These are phyloP conservation scores for Lordiphosa stackelbergi DNA, from an alignment of 1,140 invertebrate species.

Conservation along the genomic window DNA sequence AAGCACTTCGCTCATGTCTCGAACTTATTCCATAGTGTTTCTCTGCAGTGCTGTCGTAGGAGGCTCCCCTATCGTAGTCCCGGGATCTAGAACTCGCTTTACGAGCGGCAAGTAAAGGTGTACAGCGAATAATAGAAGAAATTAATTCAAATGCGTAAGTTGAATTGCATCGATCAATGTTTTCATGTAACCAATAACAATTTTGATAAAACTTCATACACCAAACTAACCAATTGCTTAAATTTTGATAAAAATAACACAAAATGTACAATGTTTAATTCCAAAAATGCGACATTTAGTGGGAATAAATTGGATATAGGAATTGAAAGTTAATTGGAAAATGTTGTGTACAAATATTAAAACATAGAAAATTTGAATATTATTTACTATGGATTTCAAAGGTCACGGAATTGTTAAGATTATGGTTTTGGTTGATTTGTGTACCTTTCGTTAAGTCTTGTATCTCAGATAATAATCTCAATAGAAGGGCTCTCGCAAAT, in stretches of 20 bases:
- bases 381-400: background rate
- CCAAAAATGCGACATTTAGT: background rate
- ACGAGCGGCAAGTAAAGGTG: background rate
- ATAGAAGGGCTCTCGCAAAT: too few species aligned
- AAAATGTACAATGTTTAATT: too few species aligned
- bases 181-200: background rate
- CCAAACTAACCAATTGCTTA: background rate
- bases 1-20: constrained; percentile 45
- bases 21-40: constrained; percentile 58
- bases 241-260: constrained; percentile 1
- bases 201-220: constrained; percentile 4
- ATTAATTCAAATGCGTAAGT: background rate
- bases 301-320: constrained; percentile 3
- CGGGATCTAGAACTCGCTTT: constrained; percentile 43
- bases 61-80: constrained; percentile 63
- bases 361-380: background rate
- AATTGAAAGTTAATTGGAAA: constrained; percentile 9
- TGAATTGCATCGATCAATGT: background rate
- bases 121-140: background rate
- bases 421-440: too few species aligned
- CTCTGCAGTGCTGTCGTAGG: constrained; percentile 62
- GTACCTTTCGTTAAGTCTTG: too few species aligned
- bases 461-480: too few species aligned
- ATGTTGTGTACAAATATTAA: constrained; percentile 3
- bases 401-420: too few species aligned